phyloP scores from a whole-genome alignment of 2,113 vertebrate genomes.

The Perca schrenkii region DNA sequence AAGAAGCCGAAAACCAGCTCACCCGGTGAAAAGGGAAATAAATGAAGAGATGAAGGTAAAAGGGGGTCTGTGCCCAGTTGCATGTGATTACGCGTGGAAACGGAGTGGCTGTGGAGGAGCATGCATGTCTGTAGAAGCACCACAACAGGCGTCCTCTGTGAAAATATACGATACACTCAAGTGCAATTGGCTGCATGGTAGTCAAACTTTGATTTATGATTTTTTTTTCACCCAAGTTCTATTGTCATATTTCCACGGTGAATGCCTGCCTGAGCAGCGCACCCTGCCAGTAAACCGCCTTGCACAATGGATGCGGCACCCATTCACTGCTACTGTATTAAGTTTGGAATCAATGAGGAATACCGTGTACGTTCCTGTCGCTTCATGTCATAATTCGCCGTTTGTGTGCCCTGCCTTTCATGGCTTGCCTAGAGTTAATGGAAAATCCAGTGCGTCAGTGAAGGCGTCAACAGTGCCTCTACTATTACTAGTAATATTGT shows the following conservation, averaged over 20 bases:
- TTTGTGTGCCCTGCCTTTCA: slow-evolving; percentile 63
- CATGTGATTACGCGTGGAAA: slow-evolving; percentile 78
- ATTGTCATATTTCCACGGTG: slow-evolving; percentile 49
- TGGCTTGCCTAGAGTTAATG: slow-evolving; percentile 73
- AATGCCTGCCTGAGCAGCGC: slow-evolving; percentile 43
- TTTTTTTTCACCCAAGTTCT: slow-evolving; percentile 47
- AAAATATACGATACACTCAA: slow-evolving; percentile 80
- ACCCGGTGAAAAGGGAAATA: slow-evolving; percentile 98
- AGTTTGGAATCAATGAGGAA: slow-evolving; percentile 62
- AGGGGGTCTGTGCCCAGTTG: slow-evolving; percentile 66
- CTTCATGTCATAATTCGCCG: slow-evolving; percentile 34
- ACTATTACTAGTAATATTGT: slow-evolving; percentile 77
- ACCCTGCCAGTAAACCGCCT: slow-evolving; percentile 30
- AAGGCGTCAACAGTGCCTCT: slow-evolving; percentile 80
- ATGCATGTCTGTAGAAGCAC: slow-evolving; percentile 82
- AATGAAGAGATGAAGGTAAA: slow-evolving; percentile 99
- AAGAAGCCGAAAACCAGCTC: slow-evolving; percentile 95
- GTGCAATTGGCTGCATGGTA: slow-evolving; percentile 76
- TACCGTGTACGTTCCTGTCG: slow-evolving; percentile 20
- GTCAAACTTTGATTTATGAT: slow-evolving; percentile 80
- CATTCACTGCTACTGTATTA: slow-evolving; percentile 56
- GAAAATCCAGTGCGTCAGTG: slow-evolving; percentile 85
- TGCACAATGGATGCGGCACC: slow-evolving; percentile 75
- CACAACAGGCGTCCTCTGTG: slow-evolving; percentile 80
- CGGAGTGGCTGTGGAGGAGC: slow-evolving; percentile 70